A percentile compares a stretch with the other conserved stretches of the same genome.
Conservation (phyloP, 2,113 vertebrate genomes). For the Rhineura floridana region DNA sequence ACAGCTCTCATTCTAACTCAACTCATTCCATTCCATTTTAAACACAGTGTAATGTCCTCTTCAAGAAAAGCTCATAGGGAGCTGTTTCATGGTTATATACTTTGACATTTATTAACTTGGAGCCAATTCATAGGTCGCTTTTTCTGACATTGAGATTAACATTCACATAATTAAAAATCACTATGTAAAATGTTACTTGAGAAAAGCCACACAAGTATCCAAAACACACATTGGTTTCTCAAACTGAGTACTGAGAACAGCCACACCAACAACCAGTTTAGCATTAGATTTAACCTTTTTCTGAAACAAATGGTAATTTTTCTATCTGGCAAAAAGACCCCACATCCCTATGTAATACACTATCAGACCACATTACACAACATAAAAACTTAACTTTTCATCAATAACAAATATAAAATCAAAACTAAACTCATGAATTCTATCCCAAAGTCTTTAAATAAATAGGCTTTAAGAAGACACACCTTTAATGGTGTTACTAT, state of each 20-base stretch:
- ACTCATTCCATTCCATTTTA: background rate
- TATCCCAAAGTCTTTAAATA: background rate
- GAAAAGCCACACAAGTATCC: background rate
- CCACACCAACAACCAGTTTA: background rate
- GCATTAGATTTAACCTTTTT: background rate
- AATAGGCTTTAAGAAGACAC: background rate
- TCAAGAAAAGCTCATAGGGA: background rate
- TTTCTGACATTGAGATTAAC: background rate
- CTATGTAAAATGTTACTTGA: background rate
- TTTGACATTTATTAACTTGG: background rate
- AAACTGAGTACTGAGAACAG: background rate
- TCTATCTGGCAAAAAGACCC: background rate
- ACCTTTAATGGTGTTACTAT: background rate
- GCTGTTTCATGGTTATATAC: background rate
- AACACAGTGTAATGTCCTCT: background rate
- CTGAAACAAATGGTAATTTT: background rate
- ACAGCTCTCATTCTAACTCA: background rate
- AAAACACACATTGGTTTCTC: background rate
- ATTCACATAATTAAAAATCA: background rate
- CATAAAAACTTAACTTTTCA: background rate
- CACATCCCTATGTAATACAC: background rate
- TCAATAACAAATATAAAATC: background rate
- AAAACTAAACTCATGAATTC: background rate
- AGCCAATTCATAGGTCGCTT: background rate
- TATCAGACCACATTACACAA: background rate